Conservation (phyloP, 2,797 vertebrate genomes). For the Anniella stebbinsi region DNA sequence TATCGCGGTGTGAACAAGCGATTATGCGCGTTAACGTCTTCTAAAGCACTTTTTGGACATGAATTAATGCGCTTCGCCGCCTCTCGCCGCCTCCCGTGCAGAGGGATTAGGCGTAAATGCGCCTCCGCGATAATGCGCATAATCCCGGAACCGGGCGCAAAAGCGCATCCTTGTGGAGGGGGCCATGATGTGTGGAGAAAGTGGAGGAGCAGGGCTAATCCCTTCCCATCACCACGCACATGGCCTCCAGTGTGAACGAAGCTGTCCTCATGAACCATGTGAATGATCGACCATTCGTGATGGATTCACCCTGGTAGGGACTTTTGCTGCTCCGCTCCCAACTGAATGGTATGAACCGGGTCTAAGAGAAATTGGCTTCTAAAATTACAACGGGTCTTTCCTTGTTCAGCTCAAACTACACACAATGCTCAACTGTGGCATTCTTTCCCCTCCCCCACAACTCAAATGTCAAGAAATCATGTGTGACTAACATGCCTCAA, state of each 20-base stretch:
- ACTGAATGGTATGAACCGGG: background rate
- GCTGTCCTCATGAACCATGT: background rate
- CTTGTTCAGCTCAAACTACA: background rate
- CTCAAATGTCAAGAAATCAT: background rate
- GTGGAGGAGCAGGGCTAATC: background rate
- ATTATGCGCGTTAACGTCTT: too few relatives aligned
- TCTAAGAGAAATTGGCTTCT: background rate
- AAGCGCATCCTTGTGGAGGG: too few relatives aligned
- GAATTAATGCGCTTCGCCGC: too few relatives aligned
- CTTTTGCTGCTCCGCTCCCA: too few relatives aligned
- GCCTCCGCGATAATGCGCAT: too few relatives aligned
- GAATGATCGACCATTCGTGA: background rate
- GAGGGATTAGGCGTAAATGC: too few relatives aligned
- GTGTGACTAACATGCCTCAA: accelerated
- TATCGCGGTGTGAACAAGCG: too few relatives aligned
- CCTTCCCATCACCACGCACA: background rate
- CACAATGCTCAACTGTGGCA: background rate
- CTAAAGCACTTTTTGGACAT: too few relatives aligned
- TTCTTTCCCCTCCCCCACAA: background rate
- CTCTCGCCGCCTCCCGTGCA: too few relatives aligned
- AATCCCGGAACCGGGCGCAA: too few relatives aligned
- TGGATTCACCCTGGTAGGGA: background rate
- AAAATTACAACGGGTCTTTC: background rate
- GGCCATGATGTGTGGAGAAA: too few relatives aligned
- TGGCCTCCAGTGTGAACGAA: background rate